Conservation (phyloP, 2,797 vertebrate species). For the Scarus forsteni region DNA sequence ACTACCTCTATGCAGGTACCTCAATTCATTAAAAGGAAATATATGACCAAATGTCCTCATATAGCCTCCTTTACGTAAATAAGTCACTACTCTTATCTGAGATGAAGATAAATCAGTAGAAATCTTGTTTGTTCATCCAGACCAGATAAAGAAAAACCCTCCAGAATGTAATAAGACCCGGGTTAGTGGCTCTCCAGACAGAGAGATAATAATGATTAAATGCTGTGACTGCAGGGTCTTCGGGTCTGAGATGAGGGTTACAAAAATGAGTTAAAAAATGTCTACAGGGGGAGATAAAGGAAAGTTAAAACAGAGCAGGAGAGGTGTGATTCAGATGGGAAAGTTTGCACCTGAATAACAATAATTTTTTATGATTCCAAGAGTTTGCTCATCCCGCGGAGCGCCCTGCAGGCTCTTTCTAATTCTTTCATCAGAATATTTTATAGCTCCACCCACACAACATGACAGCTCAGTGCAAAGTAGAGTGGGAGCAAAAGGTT, state of each 20-base stretch:
- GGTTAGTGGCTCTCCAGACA: neutral
- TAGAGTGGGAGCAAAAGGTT: slow-evolving; percentile 19
- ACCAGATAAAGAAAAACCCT: neutral
- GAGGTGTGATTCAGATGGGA: neutral
- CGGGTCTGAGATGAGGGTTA: neutral
- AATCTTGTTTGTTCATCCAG: too few species aligned
- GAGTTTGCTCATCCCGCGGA: slow-evolving; percentile 12
- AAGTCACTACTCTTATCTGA: too few species aligned
- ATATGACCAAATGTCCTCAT: too few species aligned
- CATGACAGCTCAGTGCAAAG: slow-evolving; percentile 11
- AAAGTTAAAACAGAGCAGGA: neutral
- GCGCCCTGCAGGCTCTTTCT: slow-evolving; percentile 22
- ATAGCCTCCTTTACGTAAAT: too few species aligned
- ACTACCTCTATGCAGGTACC: too few species aligned
- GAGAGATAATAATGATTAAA: slow-evolving; percentile 12
- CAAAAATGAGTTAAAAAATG: slow-evolving; percentile 10
- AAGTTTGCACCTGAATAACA: slow-evolving; percentile 23
- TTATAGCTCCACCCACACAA: slow-evolving; percentile 12
- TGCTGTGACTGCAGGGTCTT: slow-evolving; percentile 5
- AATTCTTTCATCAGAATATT: slow-evolving; percentile 43
- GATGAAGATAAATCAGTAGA: too few species aligned
- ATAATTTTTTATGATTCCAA: slow-evolving; percentile 14
- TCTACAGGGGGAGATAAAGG: neutral
- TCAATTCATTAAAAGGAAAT: too few species aligned
- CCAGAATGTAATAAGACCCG: neutral